These are phyloP conservation scores for Ceratotherium simum DNA, from an alignment of 2,113 vertebrate species.

Conservation along the genomic window DNA sequence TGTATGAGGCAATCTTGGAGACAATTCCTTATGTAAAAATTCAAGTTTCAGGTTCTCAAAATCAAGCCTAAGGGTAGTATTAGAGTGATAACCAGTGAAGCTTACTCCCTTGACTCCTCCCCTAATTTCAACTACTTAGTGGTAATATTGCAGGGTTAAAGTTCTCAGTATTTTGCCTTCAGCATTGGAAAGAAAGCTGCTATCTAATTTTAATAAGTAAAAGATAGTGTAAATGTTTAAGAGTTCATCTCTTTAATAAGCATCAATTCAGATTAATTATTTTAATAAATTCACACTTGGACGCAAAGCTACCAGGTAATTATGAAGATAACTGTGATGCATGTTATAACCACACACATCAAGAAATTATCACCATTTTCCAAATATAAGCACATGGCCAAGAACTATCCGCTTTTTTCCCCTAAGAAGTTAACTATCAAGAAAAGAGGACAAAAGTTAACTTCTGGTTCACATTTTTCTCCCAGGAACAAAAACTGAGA, in stretches of 20 bases:
- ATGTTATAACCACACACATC: not conserved
- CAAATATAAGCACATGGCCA: not conserved
- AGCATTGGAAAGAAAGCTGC: constrained; percentile 21
- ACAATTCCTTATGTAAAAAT: constrained; percentile 29
- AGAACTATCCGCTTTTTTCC: not conserved
- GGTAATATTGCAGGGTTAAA: not conserved
- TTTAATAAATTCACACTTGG: constrained; percentile 37
- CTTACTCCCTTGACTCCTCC: not conserved
- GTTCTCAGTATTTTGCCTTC: not conserved
- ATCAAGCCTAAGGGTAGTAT: not conserved
- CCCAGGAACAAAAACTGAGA: not conserved
- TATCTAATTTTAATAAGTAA: constrained; percentile 53
- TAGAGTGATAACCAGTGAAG: not conserved
- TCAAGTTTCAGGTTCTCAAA: constrained; percentile 26
- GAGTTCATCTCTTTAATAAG: constrained; percentile 57
- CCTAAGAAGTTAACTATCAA: not conserved
- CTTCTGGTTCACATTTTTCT: constrained; percentile 9
- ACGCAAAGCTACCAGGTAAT: constrained; percentile 26
- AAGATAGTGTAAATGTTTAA: not conserved
- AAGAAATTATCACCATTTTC: not conserved
- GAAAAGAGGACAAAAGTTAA: not conserved
- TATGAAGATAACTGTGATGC: not conserved
- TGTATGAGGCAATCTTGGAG: not conserved
- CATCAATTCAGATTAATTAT: constrained; percentile 57
- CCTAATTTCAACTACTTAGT: not conserved